Conservation (phyloP, 1,140 invertebrate genomes). For the Drosophila rhopaloa region DNA sequence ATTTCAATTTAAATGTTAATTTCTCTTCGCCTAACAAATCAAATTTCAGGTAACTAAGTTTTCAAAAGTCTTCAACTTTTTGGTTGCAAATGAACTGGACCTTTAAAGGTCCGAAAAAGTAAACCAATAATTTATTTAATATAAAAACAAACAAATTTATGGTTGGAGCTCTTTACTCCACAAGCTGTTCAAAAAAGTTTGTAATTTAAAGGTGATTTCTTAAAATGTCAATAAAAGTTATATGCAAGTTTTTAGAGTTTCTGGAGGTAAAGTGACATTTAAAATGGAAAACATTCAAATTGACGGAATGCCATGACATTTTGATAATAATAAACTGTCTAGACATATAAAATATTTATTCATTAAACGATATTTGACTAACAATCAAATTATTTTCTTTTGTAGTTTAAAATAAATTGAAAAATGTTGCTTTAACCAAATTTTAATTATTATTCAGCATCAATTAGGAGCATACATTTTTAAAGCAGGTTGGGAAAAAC, state of each 20-base stretch:
- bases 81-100: conserved; percentile 24
- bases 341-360: too few species aligned
- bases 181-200: conserved; percentile 32
- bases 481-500: neutral
- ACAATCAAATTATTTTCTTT: too few species aligned
- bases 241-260: conserved; percentile 14
- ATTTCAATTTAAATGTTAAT: conserved; percentile 62
- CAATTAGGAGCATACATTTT: neutral
- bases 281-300: neutral
- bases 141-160: neutral
- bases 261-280: conserved; percentile 5
- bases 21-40: conserved; percentile 9
- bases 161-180: conserved; percentile 12
- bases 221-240: conserved; percentile 11
- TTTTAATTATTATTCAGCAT: too few species aligned
- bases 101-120: neutral
- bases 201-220: neutral
- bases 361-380: too few species aligned
- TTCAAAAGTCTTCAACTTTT: conserved; percentile 33
- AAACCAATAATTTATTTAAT: conserved; percentile 33
- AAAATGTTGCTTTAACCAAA: neutral
- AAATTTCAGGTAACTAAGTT: conserved; percentile 26
- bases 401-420: too few species aligned
- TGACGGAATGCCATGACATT: neutral
- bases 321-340: too few species aligned